A percentile compares a stretch with the other conserved stretches of the same genome.
phyloP scores from a whole-genome alignment of 2,797 vertebrate genomes.

The Melanotaenia boesemani region DNA sequence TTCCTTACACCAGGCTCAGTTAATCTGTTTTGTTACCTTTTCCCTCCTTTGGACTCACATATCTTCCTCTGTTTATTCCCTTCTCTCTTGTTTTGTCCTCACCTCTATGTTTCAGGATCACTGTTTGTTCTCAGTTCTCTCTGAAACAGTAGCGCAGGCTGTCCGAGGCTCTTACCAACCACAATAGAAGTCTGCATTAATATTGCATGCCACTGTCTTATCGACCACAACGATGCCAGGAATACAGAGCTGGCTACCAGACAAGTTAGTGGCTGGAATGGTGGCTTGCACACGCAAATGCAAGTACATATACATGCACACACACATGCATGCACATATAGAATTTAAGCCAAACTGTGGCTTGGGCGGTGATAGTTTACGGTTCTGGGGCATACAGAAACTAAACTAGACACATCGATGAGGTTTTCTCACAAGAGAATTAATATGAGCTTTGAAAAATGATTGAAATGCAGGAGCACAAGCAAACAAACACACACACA shows the following conservation, averaged over 20 bases:
- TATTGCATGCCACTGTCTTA: slow-evolving; percentile 83
- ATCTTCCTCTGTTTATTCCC: slow-evolving; percentile 21
- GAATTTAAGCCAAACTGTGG: slow-evolving; percentile 44
- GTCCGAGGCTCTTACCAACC: slow-evolving; percentile 79
- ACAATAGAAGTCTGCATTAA: slow-evolving; percentile 80
- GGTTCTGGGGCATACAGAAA: slow-evolving; percentile 35
- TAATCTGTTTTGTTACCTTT: slow-evolving; percentile 40
- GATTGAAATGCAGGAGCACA: slow-evolving; percentile 27
- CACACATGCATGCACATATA: slow-evolving; percentile 17
- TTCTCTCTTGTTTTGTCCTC: slow-evolving; percentile 46
- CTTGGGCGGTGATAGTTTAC: slow-evolving; percentile 36
- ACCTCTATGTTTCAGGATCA: slow-evolving; percentile 58
- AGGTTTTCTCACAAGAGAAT: slow-evolving; percentile 35
- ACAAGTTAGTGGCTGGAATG: slow-evolving; percentile 73
- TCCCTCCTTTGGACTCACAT: slow-evolving; percentile 1
- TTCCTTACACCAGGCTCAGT: slow-evolving; percentile 16
- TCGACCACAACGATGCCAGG: slow-evolving; percentile 80
- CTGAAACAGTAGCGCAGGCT: slow-evolving; percentile 73
- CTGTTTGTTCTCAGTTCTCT: slow-evolving; percentile 67
- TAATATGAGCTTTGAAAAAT: slow-evolving; percentile 16
- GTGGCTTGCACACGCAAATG: slow-evolving; percentile 51
- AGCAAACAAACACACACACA: slow-evolving; percentile 4
- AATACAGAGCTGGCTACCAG: slow-evolving; percentile 76
- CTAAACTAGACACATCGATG: slow-evolving; percentile 21
- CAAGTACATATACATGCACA: slow-evolving; percentile 22